phyloP scores from a whole-genome alignment of 2,888 invertebrate species.

The Philaethria dido region DNA sequence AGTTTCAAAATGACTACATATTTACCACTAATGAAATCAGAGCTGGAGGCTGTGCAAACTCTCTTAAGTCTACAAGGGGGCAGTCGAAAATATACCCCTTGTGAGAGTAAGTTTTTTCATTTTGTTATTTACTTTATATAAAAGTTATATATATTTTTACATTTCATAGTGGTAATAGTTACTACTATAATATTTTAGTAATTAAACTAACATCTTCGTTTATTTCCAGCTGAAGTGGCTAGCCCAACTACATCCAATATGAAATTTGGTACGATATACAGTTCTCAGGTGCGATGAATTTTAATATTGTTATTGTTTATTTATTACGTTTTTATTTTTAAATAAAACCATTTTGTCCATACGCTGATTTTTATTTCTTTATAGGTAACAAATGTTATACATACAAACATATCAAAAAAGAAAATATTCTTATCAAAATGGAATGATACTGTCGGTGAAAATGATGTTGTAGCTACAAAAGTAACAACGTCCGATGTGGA shows the following conservation, averaged over 20 bases:
- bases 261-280: neutral
- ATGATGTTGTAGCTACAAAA: neutral
- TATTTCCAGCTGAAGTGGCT: neutral
- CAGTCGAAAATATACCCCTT: neutral
- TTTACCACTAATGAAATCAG: neutral
- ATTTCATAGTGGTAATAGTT: neutral
- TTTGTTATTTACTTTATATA: neutral
- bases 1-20: constrained; percentile 1
- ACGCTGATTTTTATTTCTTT: neutral
- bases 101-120: too few relatives aligned
- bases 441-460: neutral
- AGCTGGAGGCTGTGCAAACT: neutral
- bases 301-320: neutral
- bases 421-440: neutral
- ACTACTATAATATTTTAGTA: neutral
- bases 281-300: neutral
- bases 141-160: neutral
- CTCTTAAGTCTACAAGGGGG: neutral
- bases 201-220: neutral
- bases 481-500: neutral
- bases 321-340: neutral
- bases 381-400: neutral
- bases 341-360: too few relatives aligned
- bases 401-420: neutral
- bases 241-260: neutral